A percentile compares a stretch with the other conserved stretches of the same genome.
Evolutionary conservation across 2,888 invertebrate species (phyloP).

Genomic region (Leuctra nigra): DNA sequence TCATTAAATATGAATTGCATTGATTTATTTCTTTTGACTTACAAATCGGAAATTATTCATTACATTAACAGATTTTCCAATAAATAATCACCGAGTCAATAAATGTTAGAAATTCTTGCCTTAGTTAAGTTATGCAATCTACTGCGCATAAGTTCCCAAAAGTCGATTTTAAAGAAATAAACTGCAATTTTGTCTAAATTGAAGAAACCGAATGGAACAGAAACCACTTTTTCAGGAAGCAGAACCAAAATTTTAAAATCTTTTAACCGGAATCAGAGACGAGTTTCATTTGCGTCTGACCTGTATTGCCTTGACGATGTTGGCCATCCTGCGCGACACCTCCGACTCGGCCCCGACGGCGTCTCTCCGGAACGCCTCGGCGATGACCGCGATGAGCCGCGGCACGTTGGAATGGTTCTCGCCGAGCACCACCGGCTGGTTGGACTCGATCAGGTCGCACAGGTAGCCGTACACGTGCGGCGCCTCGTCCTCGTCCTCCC

Average conservation of each 20-base stretch:
- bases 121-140: neutral
- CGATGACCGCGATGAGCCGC: slow-evolving; percentile 77
- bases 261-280: neutral
- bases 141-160: neutral
- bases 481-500: slow-evolving; percentile 94
- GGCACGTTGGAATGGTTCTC: slow-evolving; percentile 85
- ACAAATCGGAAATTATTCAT: too few species aligned
- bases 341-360: slow-evolving; percentile 70
- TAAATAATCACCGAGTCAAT: too few species aligned
- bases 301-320: slow-evolving; percentile 82
- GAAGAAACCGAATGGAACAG: neutral
- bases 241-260: neutral
- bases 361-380: slow-evolving; percentile 81
- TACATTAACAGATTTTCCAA: too few species aligned
- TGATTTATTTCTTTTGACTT: too few species aligned
- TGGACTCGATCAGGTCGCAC: slow-evolving; percentile 89
- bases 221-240: neutral
- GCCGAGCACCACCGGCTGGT: slow-evolving; percentile 81
- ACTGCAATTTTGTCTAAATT: neutral
- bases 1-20: too few species aligned
- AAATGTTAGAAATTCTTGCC: too few species aligned
- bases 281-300: slow-evolving; percentile 43
- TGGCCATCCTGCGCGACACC: slow-evolving; percentile 71
- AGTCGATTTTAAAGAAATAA: too few species aligned
- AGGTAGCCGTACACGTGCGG: slow-evolving; percentile 92